Base-by-base conservation (phyloP, 2,888 invertebrate species). In the Trachelus iudaicus region DNA sequence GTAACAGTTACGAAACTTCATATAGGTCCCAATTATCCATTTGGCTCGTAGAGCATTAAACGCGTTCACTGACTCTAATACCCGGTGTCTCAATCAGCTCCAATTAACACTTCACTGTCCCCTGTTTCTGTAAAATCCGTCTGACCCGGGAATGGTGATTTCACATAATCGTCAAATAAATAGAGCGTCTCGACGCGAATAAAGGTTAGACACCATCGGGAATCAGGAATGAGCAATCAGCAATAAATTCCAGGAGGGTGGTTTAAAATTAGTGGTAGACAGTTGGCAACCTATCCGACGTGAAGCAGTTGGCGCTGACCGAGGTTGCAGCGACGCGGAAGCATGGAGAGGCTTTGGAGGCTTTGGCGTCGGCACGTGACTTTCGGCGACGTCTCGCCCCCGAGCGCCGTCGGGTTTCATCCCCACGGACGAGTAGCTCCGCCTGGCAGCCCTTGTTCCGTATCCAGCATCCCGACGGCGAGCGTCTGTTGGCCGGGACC, bases 391-490 rank as follows among this genome's bases (percentile, higher is more conserved):
- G 90, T 89, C 86, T 88, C 87, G 86, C 85, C 85, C 88, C 87
- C 85, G 79, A 79, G 76, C 83, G 82, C 35, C 81, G 86, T 75
- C 71, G 87, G 87, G 87, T 88, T 88, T 89, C 89, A 89, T 88
- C 94, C 93, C 94, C 93, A 89, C 94, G 93, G 92, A 94, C 93
- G 83, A 93, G 93, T 87, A 94, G 93, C 93, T 94, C 94, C 92
- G 95, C 95, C 90, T 94, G 93, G 88, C 94, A 94, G 88, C 95
- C 94, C 92, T 94, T 94, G 90, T 93, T 94, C 93, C 80, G 92
- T 92, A 93, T 94, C 94, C 95, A 95, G 94, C 92, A 94, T 95
- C 93, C 85, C 86, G 78, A 80, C 80, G 78, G 81, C 85, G 82
- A 80, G 82, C 83, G 82, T 75, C 83, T 82, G 88, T 91, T 91